A percentile compares a stretch with the other conserved stretches of the same genome.
Evolutionary conservation across 2,888 invertebrate genomes (phyloP).

Genomic region (Lasioglossum zephyrum): DNA sequence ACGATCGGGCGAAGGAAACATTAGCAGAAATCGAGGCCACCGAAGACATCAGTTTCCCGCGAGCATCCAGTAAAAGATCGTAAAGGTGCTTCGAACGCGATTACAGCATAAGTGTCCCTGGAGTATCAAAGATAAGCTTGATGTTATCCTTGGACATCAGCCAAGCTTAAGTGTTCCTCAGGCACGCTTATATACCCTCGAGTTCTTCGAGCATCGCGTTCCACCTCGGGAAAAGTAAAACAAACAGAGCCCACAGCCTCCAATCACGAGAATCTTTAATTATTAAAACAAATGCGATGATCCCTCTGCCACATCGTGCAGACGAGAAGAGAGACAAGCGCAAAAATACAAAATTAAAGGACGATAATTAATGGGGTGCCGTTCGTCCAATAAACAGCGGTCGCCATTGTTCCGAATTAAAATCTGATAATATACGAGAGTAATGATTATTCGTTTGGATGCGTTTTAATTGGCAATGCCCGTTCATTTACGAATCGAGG

Average conservation of each 20-base stretch:
- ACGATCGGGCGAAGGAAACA: background rate
- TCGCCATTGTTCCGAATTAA: constrained; percentile 18
- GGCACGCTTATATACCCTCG: constrained; percentile 34
- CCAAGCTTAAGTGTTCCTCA: constrained; percentile 52
- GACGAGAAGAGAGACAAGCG: background rate
- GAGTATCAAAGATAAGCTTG: constrained; percentile 45
- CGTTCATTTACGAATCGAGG: constrained; percentile 15
- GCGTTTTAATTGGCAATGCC: constrained; percentile 19
- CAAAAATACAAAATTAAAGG: background rate
- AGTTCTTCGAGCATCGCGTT: constrained; percentile 4
- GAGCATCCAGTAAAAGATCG: background rate
- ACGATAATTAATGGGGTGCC: background rate
- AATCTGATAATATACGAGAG: constrained; percentile 28
- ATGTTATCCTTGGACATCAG: constrained; percentile 57
- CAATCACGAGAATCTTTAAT: background rate
- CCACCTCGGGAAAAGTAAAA: background rate
- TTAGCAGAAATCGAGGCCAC: background rate
- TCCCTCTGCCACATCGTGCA: background rate
- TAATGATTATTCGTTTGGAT: constrained; percentile 5
- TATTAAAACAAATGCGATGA: background rate
- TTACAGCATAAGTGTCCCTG: constrained; percentile 27
- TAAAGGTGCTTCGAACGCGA: constrained; percentile 4
- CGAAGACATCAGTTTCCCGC: background rate
- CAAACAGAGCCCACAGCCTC: background rate
- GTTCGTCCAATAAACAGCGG: constrained; percentile 1